These are phyloP conservation scores for Solea senegalensis DNA, from an alignment of 2,113 vertebrate species.

Conservation along the genomic window DNA sequence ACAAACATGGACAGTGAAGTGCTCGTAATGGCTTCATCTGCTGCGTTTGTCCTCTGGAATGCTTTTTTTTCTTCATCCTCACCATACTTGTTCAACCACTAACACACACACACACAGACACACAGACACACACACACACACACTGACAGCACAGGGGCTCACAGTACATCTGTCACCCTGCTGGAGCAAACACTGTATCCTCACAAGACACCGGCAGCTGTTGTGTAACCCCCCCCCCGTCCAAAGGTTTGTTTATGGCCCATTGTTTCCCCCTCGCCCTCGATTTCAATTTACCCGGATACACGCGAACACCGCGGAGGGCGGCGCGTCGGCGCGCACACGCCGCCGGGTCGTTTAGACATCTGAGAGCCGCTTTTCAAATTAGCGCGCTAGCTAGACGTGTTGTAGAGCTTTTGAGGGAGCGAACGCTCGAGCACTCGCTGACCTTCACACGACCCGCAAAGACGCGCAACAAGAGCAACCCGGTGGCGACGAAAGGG, in stretches of 20 bases:
- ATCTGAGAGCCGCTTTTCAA: conserved; percentile 49
- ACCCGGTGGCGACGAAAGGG: not conserved
- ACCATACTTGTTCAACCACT: conserved; percentile 19
- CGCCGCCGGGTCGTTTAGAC: conserved; percentile 69
- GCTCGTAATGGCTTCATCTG: conserved; percentile 51
- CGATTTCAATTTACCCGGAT: conserved; percentile 65
- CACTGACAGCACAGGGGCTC: conserved; percentile 40
- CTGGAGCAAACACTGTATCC: conserved; percentile 67
- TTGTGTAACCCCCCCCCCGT: conserved; percentile 20
- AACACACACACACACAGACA: conserved; percentile 16
- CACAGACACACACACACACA: conserved; percentile 14
- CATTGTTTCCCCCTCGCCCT: conserved; percentile 58
- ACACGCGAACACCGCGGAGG: conserved; percentile 62
- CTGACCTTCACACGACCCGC: conserved; percentile 6
- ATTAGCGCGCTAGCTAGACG: conserved; percentile 10
- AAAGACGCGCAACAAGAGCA: conserved; percentile 6
- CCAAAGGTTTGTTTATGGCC: conserved; percentile 62
- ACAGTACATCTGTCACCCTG: conserved; percentile 76
- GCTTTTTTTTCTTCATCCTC: conserved; percentile 34
- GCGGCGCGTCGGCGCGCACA: conserved; percentile 63
- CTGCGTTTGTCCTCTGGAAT: conserved; percentile 35
- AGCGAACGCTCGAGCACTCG: not conserved
- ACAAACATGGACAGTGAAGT: conserved; percentile 30
- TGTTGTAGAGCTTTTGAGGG: conserved; percentile 4
- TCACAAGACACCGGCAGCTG: conserved; percentile 65